Conservation (phyloP, 2,888 invertebrate species). For the Campopleginae sp. region DNA sequence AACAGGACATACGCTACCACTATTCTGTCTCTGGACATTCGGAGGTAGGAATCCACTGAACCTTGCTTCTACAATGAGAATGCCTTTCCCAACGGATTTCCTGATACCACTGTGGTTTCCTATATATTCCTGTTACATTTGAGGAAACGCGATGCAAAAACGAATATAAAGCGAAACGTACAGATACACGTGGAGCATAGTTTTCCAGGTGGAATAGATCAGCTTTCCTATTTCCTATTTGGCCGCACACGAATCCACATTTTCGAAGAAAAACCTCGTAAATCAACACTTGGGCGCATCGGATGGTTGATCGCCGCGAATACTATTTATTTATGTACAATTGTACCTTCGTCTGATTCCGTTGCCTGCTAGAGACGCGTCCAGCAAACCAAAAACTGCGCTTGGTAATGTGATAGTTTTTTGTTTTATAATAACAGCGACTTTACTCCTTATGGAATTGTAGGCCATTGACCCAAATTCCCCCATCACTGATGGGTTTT, state of each 20-base stretch:
- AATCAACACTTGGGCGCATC: background rate
- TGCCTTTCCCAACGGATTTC: slow-evolving; percentile 75
- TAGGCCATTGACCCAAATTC: background rate
- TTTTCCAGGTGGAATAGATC: background rate
- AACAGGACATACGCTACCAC: slow-evolving; percentile 40
- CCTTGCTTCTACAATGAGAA: slow-evolving; percentile 76
- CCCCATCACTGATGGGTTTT: background rate
- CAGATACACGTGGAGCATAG: background rate
- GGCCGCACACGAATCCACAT: background rate
- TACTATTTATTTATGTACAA: background rate
- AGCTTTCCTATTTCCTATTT: background rate
- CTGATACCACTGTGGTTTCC: slow-evolving; percentile 81
- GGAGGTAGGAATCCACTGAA: slow-evolving; percentile 39
- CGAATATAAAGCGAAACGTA: slow-evolving; percentile 27
- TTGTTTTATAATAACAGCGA: background rate
- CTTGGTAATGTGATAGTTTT: background rate
- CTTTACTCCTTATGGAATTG: background rate
- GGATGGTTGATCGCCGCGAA: background rate
- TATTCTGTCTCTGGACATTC: slow-evolving; percentile 1
- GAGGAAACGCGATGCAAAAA: slow-evolving; percentile 36
- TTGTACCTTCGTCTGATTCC: background rate
- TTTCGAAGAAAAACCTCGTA: background rate
- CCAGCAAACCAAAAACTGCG: background rate
- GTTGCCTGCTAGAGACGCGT: background rate
- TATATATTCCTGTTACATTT: slow-evolving; percentile 79